phyloP scores from a whole-genome alignment of 2,113 vertebrate species.

The Xiphophorus couchianus region DNA sequence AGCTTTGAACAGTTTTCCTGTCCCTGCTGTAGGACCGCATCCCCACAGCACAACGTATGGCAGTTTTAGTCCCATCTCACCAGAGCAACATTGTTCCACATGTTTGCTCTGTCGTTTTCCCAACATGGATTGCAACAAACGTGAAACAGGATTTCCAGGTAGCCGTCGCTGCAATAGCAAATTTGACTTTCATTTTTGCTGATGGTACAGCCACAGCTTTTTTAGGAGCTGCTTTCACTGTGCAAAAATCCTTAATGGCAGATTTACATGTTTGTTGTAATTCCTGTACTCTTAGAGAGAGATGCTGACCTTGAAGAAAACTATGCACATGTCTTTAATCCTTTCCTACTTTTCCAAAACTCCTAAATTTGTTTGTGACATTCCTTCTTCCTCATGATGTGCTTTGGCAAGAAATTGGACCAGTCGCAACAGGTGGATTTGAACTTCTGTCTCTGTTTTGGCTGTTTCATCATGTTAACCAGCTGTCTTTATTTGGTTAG shows the following conservation, averaged over 20 bases:
- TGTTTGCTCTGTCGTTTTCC: too few species aligned
- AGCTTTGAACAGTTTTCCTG: too few species aligned
- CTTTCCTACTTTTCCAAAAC: slow-evolving; percentile 10
- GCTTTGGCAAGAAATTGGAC: slow-evolving; percentile 40
- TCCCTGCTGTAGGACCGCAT: too few species aligned
- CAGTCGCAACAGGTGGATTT: slow-evolving; percentile 38
- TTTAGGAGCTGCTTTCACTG: background rate
- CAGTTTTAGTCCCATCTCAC: too few species aligned
- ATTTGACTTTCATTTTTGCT: background rate
- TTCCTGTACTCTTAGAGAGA: background rate
- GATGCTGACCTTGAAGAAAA: background rate
- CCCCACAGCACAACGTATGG: too few species aligned
- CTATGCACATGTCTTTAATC: background rate
- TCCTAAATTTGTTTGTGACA: slow-evolving; percentile 29
- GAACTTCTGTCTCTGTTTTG: slow-evolving; percentile 1
- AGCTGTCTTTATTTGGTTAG: slow-evolving; percentile 32
- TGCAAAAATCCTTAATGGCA: background rate
- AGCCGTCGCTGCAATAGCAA: background rate
- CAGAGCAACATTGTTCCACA: too few species aligned
- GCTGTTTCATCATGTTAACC: slow-evolving; percentile 11
- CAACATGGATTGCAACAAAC: too few species aligned
- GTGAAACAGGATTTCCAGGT: too few species aligned
- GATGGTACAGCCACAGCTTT: background rate
- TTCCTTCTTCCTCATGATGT: slow-evolving; percentile 13
- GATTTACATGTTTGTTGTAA: background rate